Base-by-base conservation (phyloP, 2,113 vertebrate genomes). In the Hirundichthys speculiger region DNA sequence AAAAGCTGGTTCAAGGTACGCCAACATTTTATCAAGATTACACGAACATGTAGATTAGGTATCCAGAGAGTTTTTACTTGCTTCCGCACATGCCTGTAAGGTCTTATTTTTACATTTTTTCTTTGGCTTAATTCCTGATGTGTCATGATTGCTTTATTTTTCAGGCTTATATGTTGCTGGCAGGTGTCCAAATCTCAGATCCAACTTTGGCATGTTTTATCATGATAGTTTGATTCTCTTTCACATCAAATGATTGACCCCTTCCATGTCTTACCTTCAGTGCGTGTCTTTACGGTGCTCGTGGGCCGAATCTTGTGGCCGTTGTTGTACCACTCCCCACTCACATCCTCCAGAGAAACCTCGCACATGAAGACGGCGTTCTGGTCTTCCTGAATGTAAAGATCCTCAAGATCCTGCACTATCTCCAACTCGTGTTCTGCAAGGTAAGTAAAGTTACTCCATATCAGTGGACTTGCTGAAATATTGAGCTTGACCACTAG, bases 301-400 rank as follows among this genome's bases (percentile, higher is more conserved):
- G 83, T 93, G 43, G 93, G 84, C 38, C 92, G 90, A 71, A 96
- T 92, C 83, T 65, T 92, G 73, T 94, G 88, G 2, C 91, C 86
- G 0, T 93, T 86, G 34, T 87, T 93, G 84, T 91, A 93, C 95
- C 95, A 96, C 64, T 96, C 94, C 5, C 92, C 94, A 0, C 72
- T 81, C 51, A 94, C 90, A 0, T 95, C 91, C 3, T 72, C 87
- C 0, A 93, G 85, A 0, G 97, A 98, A 1, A 90, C 84, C 24
- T 95, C 94, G 0, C 97, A 98, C 89, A 94, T 94, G 79, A 99
- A 98, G 45, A 96, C 71, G 0, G 96, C 96, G 0, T 96, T 93
- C 72, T 97, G 94, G 0, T 96, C 94, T 68, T 98, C 96, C 51
- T 63, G 86, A 34, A 95, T 93, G 13, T 82, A 82, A 45, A 93